Evolutionary conservation across 2,113 vertebrate species (phyloP), one percentile per base, ranked within the genome.

Genomic region (Ctenodactylus gundi): DNA sequence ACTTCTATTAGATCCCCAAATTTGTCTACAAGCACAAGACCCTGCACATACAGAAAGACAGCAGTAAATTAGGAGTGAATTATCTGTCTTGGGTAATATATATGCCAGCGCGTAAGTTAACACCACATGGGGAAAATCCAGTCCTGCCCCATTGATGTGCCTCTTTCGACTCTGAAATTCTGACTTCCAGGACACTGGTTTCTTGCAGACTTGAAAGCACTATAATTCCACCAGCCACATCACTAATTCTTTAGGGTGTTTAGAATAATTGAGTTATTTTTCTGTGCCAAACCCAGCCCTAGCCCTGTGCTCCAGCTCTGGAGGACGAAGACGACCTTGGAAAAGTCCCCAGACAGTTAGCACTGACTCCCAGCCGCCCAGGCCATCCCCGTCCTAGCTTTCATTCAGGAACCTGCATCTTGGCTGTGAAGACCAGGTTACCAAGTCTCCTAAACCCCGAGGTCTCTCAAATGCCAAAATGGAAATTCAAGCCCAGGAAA

Each of bases 1-100:
- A 65, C 94, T 97, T 96, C 96, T 92, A 97, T 94, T 92, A 94
- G 96, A 96, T 94, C 94, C 88, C 62, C 88, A 94, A 93, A 96
- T 93, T 44, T 88, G 62, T 95, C 93, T 92, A 31, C 84, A 85
- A 67, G 91, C 94, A 91, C 86, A 90, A 82, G 96, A 90, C 58
- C 64, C 65, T 76, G 81, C 62, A 55, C 85, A 85, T 92, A 58
- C 76, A 89, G 75, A 94, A 90, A 93, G 95, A 93, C 92, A 85
- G 88, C 95, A 90, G 77, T 96, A 93, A 95, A 92, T 97, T 82
- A 96, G 58, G 55, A 58, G 76, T 84, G 90, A 95, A 57, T 90
- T 88, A 96, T 94, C 85, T 7, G 82, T 80, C 90, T 70, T 7
- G 85, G 4, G 58, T 91, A 88, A 94, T 14, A 14, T 64, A 82